phyloP scores from a whole-genome alignment of 2,888 invertebrate genomes.

The Matsumyia berberina region DNA sequence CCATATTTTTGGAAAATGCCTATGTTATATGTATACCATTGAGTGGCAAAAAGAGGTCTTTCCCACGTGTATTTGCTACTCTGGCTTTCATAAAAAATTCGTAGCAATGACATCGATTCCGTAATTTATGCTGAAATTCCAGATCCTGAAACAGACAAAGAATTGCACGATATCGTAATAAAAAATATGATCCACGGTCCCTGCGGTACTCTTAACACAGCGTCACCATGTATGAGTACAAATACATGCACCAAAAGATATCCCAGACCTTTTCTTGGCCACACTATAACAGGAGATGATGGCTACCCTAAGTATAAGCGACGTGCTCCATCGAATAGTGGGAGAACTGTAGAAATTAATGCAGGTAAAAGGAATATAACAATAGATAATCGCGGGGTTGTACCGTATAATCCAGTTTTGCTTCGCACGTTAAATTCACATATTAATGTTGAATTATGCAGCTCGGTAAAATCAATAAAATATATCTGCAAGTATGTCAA shows the following conservation, averaged over 20 bases:
- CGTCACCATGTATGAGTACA: constrained; percentile 80
- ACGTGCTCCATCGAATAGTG: constrained; percentile 79
- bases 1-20: not conserved
- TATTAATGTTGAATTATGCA: constrained; percentile 82
- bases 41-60: constrained; percentile 45
- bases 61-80: not conserved
- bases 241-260: constrained; percentile 82
- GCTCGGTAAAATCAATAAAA: constrained; percentile 83
- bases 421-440: constrained; percentile 79
- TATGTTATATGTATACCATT: constrained; percentile 7
- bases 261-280: constrained; percentile 76
- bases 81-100: not conserved
- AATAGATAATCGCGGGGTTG: constrained; percentile 79
- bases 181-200: constrained; percentile 80
- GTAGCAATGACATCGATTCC: constrained; percentile 71
- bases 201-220: constrained; percentile 78
- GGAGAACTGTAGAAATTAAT: no score
- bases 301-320: constrained; percentile 81
- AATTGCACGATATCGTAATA: constrained; percentile 77
- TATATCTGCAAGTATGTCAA: constrained; percentile 83
- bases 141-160: constrained; percentile 78
- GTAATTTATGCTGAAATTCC: constrained; percentile 77
- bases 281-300: constrained; percentile 79
- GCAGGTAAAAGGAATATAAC: no score
- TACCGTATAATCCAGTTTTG: constrained; percentile 79